Evolutionary conservation across 2,113 vertebrate species (phyloP).

Genomic region (Regulus satrapa): DNA sequence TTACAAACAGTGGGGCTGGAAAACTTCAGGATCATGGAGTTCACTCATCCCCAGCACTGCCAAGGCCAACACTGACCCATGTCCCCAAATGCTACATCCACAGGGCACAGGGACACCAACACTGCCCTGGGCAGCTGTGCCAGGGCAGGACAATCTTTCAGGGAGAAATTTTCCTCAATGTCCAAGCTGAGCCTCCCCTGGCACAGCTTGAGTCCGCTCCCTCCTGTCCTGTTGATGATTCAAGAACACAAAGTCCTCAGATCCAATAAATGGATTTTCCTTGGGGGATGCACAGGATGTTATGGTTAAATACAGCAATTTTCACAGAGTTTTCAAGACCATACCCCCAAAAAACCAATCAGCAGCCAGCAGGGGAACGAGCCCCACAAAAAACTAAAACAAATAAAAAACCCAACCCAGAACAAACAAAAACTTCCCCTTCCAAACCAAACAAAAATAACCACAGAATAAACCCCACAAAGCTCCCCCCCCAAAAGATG

Average conservation of each 20-base stretch:
- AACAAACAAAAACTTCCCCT: not conserved
- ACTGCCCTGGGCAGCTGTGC: not conserved
- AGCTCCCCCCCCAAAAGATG: fast-evolving
- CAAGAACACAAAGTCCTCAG: not conserved
- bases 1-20: not conserved
- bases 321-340: not conserved
- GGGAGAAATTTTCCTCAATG: not conserved
- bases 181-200: not conserved
- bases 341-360: not conserved
- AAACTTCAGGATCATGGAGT: not conserved
- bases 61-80: not conserved
- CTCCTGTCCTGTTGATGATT: not conserved
- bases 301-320: not conserved
- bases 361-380: not conserved
- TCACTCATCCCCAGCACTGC: not conserved
- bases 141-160: not conserved
- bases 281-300: not conserved
- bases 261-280: not conserved
- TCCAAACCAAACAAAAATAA: not conserved
- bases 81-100: not conserved
- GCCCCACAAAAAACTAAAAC: not conserved
- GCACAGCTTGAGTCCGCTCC: fast-evolving
- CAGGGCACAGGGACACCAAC: not conserved
- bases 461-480: not conserved
- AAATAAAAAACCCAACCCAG: not conserved